A percentile compares a stretch with the other conserved stretches of the same genome.
These are phyloP conservation scores for Glossophaga mutica DNA, from an alignment of 2,797 vertebrate species.

Conservation along the genomic window DNA sequence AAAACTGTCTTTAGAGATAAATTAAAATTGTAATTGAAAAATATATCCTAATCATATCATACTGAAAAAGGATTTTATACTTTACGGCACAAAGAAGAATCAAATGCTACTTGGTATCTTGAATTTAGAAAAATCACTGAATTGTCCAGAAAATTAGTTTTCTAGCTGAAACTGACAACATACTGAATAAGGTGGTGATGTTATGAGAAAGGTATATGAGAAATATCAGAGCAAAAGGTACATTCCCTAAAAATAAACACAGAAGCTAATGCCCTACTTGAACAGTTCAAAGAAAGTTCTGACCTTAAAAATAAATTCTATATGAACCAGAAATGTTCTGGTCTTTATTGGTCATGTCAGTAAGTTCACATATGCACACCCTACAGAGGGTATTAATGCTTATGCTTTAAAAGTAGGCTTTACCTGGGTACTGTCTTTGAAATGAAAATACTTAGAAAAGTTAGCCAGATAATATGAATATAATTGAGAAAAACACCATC, in stretches of 20 bases:
- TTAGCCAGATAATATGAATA: not conserved
- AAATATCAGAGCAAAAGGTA: not conserved
- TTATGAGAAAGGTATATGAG: not conserved
- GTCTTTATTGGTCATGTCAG: not conserved
- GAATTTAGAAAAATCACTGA: not conserved
- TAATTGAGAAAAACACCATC: not conserved
- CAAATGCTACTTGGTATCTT: not conserved
- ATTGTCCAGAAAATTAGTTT: constrained; percentile 23
- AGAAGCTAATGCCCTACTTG: not conserved
- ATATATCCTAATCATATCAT: not conserved
- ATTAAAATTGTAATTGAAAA: constrained; percentile 30
- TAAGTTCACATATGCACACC: not conserved
- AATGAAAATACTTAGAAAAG: constrained; percentile 4
- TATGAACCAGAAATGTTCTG: not conserved
- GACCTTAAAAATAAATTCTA: not conserved
- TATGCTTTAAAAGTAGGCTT: not conserved
- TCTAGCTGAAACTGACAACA: not conserved
- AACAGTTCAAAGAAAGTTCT: not conserved
- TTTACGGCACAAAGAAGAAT: not conserved
- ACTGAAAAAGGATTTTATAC: not conserved
- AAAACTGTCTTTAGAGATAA: not conserved
- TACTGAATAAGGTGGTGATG: not conserved
- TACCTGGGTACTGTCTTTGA: not conserved
- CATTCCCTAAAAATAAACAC: not conserved
- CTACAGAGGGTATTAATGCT: not conserved